Evolutionary conservation across 1,140 invertebrate species (phyloP).

Genomic region (Tetranychus urticae): DNA sequence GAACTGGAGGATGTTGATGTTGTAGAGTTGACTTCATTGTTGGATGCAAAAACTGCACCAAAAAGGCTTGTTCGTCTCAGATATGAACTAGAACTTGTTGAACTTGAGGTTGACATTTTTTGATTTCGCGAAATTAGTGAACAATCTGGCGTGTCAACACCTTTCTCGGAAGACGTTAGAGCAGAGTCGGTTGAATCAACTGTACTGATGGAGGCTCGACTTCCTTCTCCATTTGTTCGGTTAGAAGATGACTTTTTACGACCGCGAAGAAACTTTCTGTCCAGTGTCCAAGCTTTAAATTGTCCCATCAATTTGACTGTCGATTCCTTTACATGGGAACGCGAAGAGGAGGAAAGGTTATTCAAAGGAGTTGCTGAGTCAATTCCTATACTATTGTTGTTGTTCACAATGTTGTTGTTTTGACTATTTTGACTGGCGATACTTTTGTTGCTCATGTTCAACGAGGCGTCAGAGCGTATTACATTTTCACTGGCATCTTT

Average conservation of each 20-base stretch:
- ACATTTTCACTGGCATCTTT: not conserved
- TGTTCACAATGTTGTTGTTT: not conserved
- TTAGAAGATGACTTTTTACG: slow-evolving; percentile 4
- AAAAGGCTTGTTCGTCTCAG: slow-evolving; percentile 5
- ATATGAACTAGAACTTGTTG: not conserved
- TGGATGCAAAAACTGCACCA: not conserved
- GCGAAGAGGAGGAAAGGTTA: not conserved
- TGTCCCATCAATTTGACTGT: slow-evolving; percentile 3
- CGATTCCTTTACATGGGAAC: not conserved
- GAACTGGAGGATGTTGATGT: not conserved
- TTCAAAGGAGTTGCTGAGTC: not conserved
- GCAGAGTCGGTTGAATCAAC: slow-evolving; percentile 1
- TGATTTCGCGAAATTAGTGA: no score
- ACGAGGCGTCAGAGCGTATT: not conserved
- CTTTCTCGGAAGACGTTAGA: slow-evolving; percentile 1
- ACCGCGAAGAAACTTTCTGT: slow-evolving; percentile 5
- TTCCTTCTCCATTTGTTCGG: slow-evolving; percentile 1
- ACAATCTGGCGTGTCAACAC: no score
- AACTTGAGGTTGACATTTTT: not conserved
- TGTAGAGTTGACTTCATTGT: not conserved
- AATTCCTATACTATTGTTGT: not conserved
- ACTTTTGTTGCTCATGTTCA: not conserved
- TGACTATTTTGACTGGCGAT: not conserved
- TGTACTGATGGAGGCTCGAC: slow-evolving; percentile 1
- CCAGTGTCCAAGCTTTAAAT: slow-evolving; percentile 12